These are phyloP conservation scores for Phasia obesa DNA, from an alignment of 2,888 invertebrate species.

Conservation along the genomic window DNA sequence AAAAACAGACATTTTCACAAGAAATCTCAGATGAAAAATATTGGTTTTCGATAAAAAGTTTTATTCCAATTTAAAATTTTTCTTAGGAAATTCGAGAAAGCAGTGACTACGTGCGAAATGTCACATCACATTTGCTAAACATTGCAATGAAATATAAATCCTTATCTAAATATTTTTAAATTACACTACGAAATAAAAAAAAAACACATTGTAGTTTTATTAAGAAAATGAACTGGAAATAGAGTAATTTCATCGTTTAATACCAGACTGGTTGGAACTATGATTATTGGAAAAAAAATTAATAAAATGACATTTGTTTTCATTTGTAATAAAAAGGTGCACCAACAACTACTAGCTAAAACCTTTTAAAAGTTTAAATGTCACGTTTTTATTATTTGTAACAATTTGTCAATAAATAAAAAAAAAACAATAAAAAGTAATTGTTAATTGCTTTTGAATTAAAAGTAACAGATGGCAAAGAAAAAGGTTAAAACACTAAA, in stretches of 20 bases:
- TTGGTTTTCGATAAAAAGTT: no score
- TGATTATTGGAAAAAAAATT: not conserved
- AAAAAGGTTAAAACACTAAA: slow-evolving; percentile 19
- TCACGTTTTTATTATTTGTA: slow-evolving; percentile 25
- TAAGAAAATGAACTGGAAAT: not conserved
- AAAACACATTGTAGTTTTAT: not conserved
- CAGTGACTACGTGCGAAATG: not conserved
- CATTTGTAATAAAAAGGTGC: slow-evolving; percentile 37
- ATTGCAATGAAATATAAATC: not conserved
- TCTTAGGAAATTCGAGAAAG: not conserved
- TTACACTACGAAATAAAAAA: not conserved
- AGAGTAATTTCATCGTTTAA: not conserved
- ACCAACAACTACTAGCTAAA: not conserved
- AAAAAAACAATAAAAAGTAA: slow-evolving; percentile 39
- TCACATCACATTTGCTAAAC: not conserved
- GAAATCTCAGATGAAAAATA: no score
- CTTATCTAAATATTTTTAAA: slow-evolving; percentile 23
- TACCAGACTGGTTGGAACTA: slow-evolving; percentile 1
- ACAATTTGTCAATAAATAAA: slow-evolving; percentile 48
- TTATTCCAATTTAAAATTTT: not conserved
- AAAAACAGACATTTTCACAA: no score
- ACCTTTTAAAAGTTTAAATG: slow-evolving; percentile 26
- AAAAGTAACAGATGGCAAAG: slow-evolving; percentile 38
- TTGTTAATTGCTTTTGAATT: slow-evolving; percentile 46
- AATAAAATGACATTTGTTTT: not conserved